Evolutionary conservation across 2,113 vertebrate species (phyloP), one percentile per base, ranked within the genome.

Genomic region (Cryptoleucopteryx plumbea): DNA sequence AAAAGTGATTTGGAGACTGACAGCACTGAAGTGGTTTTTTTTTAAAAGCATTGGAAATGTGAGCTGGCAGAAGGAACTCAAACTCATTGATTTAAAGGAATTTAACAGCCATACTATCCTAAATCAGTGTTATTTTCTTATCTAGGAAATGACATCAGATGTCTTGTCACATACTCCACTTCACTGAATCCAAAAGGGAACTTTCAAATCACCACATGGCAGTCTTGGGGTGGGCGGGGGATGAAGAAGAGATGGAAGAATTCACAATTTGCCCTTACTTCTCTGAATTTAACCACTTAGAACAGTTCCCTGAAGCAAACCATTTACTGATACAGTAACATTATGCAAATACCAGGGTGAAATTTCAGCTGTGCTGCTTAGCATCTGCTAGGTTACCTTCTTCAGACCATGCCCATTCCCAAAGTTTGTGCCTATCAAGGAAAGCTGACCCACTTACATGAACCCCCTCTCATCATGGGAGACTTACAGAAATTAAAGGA

Each of bases 191-290:
- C 16, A 34, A 82, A 93, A 31, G 3, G 9, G 3, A 63, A 42
- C 9, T 42, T 79, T n/a, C 17, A 42, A 17, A 42, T 47, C 38
- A 55, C 38, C 14, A 42, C 47, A 38, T 7, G 21, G 3, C 15
- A 23, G 14, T 25, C 11, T 71, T 59, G 9, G 29, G 5, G 15
- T 43, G 9, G 27, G 17, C 0, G 2, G 5, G 5, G 10, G 13
- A 14, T 62, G 38, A 92, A 73, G 17, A 86, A 80, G 8, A 59
- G 25, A 31, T 1, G 55, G 14, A 3, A 83, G 6, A 50, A 70
- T 32, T 63, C 34, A 50, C 26, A 34, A 18, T 40, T 83, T 83
- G 48, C 2, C 10, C 20, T 27, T 81, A 26, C 16, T 78, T 67
- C 26, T 80, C 40, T 65, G 45, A 63, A 62, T 53, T 61, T 22